phyloP scores from a whole-genome alignment of 1,140 invertebrate species.

The Hermatobates lingyangjiaoensis region DNA sequence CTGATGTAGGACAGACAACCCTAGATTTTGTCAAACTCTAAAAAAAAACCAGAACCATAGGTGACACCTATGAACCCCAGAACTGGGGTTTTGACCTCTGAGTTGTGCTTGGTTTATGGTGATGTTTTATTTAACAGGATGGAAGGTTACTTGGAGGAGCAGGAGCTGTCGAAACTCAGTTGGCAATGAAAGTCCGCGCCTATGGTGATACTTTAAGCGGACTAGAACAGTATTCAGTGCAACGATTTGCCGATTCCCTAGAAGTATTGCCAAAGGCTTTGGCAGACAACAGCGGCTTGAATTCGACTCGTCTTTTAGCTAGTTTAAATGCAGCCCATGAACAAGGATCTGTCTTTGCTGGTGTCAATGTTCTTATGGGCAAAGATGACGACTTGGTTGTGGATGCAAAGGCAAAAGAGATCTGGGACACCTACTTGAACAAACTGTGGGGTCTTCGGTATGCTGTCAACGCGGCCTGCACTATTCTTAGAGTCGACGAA shows the following conservation, averaged over 20 bases:
- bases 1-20: too few relatives aligned
- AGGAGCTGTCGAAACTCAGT: constrained; percentile 85
- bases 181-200: constrained; percentile 81
- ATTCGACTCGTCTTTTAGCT: constrained; percentile 71
- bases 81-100: too few relatives aligned
- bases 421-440: constrained; percentile 68
- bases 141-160: constrained; percentile 76
- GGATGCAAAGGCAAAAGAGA: constrained; percentile 52
- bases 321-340: constrained; percentile 83
- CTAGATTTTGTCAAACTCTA: too few relatives aligned
- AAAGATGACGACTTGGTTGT: constrained; percentile 35
- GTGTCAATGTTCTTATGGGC: constrained; percentile 61
- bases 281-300: constrained; percentile 84
- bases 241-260: constrained; percentile 82
- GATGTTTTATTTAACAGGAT: constrained; percentile 36
- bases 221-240: constrained; percentile 90
- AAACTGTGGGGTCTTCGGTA: constrained; percentile 93
- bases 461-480: constrained; percentile 77
- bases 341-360: constrained; percentile 61
- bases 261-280: constrained; percentile 81
- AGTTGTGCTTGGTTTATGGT: too few relatives aligned
- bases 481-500: constrained; percentile 92
- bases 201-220: constrained; percentile 81
- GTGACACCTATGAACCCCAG: too few relatives aligned
- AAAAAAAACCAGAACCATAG: too few relatives aligned